Percentiles rank a stretch among this genome's conserved stretches.
Conservation (phyloP, 2,888 invertebrate species). For the Aspidiotus destructor region DNA sequence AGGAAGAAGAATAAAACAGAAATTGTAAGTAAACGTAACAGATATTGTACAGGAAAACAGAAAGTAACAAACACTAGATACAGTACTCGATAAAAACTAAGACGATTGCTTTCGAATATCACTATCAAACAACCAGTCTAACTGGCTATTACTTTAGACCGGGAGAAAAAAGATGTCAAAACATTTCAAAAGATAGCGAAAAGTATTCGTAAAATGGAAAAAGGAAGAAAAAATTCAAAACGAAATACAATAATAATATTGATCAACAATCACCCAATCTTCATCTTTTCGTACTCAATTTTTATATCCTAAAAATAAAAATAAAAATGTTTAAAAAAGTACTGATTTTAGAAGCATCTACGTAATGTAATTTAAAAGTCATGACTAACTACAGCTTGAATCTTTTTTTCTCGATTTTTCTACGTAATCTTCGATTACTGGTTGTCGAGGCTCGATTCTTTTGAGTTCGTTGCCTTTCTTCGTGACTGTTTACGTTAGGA, state of each 20-base stretch:
- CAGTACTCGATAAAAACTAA: too few relatives aligned
- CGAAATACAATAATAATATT: conserved; percentile 3
- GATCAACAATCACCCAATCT: not conserved
- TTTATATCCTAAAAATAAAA: not conserved
- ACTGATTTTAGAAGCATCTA: conserved; percentile 5
- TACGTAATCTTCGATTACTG: conserved; percentile 15
- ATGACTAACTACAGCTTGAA: conserved; percentile 16
- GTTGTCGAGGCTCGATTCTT: conserved; percentile 18
- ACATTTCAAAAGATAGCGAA: too few relatives aligned
- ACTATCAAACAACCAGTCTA: too few relatives aligned
- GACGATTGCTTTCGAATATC: too few relatives aligned
- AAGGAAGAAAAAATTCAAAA: not conserved
- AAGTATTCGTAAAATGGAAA: not conserved
- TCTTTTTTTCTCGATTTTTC: conserved; percentile 21
- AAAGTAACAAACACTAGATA: too few relatives aligned
- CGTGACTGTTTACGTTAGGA: not conserved
- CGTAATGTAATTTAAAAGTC: not conserved
- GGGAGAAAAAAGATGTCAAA: too few relatives aligned
- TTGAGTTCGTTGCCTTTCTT: not conserved
- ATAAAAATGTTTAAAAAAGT: conserved; percentile 1
- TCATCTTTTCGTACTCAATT: not conserved
- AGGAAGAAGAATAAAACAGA: too few relatives aligned
- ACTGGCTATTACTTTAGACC: too few relatives aligned
- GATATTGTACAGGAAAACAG: too few relatives aligned
- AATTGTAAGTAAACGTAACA: too few relatives aligned